These are phyloP conservation scores for Melanotaenia parkinsoni DNA, from an alignment of 2,797 vertebrate genomes.

Conservation along the genomic window DNA sequence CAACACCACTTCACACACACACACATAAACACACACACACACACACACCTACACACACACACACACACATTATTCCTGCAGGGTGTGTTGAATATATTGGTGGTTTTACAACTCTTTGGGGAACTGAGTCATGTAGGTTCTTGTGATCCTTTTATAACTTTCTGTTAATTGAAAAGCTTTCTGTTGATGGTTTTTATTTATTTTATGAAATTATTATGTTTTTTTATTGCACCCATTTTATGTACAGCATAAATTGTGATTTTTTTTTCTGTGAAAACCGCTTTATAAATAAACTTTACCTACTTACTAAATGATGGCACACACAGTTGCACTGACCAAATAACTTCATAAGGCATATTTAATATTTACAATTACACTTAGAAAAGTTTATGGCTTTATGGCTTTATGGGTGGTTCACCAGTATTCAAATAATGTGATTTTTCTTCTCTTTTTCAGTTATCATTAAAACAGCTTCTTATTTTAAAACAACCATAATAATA, in stretches of 20 bases:
- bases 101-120: slow-evolving; percentile 3
- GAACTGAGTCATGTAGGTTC: slow-evolving; percentile 13
- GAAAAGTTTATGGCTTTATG: neutral
- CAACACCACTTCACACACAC: neutral
- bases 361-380: neutral
- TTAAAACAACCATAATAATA: too few relatives aligned
- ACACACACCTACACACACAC: neutral
- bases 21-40: neutral
- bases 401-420: neutral
- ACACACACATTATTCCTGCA: neutral
- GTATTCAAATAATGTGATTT: neutral
- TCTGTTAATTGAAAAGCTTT: neutral
- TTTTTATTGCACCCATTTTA: too few relatives aligned
- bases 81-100: neutral
- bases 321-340: neutral
- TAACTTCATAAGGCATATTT: neutral
- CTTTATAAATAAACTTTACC: too few relatives aligned
- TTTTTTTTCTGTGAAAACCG: too few relatives aligned
- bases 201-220: too few relatives aligned
- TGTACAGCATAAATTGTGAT: too few relatives aligned
- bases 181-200: too few relatives aligned
- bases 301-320: neutral
- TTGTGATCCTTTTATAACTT: slow-evolving; percentile 20
- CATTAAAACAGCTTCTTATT: too few relatives aligned
- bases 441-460: neutral